Evolutionary conservation across 2,113 vertebrate species (phyloP), one percentile per base, ranked within the genome.

Genomic region (Syngnathus scovelli): DNA sequence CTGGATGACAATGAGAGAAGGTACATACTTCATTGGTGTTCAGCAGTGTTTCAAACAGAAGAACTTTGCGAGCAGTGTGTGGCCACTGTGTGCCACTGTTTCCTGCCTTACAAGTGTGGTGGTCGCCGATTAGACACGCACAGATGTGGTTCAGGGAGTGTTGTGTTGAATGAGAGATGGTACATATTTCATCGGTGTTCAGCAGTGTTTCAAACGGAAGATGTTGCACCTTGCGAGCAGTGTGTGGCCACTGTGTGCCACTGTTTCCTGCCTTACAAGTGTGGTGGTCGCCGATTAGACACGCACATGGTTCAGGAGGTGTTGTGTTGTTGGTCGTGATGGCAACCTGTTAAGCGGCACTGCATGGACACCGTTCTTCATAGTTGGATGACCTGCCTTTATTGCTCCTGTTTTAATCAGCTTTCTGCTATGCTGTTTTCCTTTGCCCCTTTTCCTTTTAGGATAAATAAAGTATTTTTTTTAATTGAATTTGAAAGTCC

Each of bases 1-100:
- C 93, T 99, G 63, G 97, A 99, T 51, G 96, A 99, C 91, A 98
- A 95, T 1, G 97, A 98, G 89, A 93, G 97, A 78, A 99, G 97
- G 97, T 98, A 93, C 9, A 3, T 11, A 23, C 10, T n/a, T 12
- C 10, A 7, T 41, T 6, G 1, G 15, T 36, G 23, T 48, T 15
- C 16, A 43, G 38, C 10, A 5, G 11, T 21, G 37, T 60, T 61
- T 33, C 5, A 55, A 33, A 33, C 27, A 3, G 27, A 33, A 33
- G 27, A n/a, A n/a, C n/a, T n/a, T n/a, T n/a, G 27, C 2, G 27
- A 52, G 49, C 66, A 36, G 55, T 41, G 66, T 78, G 21, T 78
- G 68, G 73, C 78, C 83, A 83, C 79, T 80, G 69, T 77, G 84
- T 71, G 78, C 79, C 78, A 83, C 76, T 86, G 81, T 83, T 82